Evolutionary conservation across 2,797 vertebrate species (phyloP).

Genomic region (Sebastes trivittatus): DNA sequence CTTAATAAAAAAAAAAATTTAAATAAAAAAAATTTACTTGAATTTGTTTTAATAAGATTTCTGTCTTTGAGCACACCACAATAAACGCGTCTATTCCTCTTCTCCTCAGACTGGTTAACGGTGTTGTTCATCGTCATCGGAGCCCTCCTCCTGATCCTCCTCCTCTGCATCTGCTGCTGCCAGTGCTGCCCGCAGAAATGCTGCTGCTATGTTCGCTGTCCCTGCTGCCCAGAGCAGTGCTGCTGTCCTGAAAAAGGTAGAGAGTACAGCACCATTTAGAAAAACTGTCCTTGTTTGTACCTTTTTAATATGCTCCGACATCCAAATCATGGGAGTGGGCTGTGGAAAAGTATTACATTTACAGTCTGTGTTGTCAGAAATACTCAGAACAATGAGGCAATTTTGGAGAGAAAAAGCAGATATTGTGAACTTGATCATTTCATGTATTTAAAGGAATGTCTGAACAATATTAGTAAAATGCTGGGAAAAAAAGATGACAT

Average conservation of each 20-base stretch:
- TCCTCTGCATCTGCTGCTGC: conserved; percentile 93
- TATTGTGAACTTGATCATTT: background rate
- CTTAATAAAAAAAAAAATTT: too few species aligned
- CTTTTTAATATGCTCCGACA: background rate
- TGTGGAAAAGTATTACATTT: background rate
- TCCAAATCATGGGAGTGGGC: background rate
- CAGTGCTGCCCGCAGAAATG: conserved; percentile 97
- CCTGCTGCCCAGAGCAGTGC: conserved; percentile 92
- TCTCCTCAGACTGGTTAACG: conserved; percentile 91
- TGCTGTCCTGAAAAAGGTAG: conserved; percentile 89
- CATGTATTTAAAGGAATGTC: background rate
- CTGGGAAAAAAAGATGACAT: too few species aligned
- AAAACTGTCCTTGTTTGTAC: background rate
- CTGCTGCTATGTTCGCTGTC: conserved; percentile 94
- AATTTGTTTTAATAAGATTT: background rate
- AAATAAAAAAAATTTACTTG: too few species aligned
- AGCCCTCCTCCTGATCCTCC: conserved; percentile 85
- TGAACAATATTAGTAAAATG: background rate
- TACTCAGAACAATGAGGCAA: background rate
- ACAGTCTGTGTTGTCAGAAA: background rate
- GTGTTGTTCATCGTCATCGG: conserved; percentile 90
- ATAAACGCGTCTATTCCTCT: background rate
- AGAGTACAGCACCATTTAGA: background rate
- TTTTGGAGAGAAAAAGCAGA: background rate
- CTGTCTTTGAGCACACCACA: background rate